A percentile compares a stretch with the other conserved stretches of the same genome.
phyloP scores from a whole-genome alignment of 2,113 vertebrate species.

The Indicator maculatus region DNA sequence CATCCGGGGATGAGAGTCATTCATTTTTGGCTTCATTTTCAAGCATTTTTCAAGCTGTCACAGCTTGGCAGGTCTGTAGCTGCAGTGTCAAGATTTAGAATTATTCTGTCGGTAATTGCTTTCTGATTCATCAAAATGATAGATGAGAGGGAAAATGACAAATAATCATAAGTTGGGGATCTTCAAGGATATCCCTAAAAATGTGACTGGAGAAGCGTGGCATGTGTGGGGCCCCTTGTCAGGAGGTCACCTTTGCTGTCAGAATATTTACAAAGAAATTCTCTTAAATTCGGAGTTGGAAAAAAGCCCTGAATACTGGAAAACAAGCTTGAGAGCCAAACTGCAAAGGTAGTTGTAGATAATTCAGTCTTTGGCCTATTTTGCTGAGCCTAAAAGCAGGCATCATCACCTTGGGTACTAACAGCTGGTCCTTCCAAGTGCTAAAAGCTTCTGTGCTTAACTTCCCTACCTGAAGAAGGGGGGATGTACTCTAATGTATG shows the following conservation, averaged over 20 bases:
- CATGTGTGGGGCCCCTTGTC: neutral
- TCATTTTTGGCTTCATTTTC: constrained; percentile 66
- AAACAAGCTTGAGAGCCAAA: neutral
- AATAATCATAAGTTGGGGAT: constrained; percentile 68
- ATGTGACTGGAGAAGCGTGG: constrained; percentile 21
- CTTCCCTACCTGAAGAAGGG: neutral
- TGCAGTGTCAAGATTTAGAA: constrained; percentile 73
- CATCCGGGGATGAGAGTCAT: constrained; percentile 68
- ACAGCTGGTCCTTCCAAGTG: neutral
- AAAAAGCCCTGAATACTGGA: neutral
- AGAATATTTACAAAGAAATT: constrained; percentile 20
- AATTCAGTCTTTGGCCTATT: neutral
- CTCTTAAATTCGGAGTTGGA: neutral
- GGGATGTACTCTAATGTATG: neutral
- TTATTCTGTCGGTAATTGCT: constrained; percentile 74
- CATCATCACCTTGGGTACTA: neutral
- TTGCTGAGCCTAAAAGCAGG: neutral
- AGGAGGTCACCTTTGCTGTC: constrained; percentile 65
- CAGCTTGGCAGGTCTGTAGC: constrained; percentile 73
- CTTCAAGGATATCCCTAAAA: constrained; percentile 73
- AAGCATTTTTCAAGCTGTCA: constrained; percentile 74
- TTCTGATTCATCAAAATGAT: constrained; percentile 74
- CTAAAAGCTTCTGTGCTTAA: constrained; percentile 3
- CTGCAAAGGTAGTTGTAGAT: neutral
- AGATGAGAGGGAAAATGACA: constrained; percentile 71